Base-by-base conservation (phyloP, 2,113 vertebrate species). In the Cyprinus carpio region DNA sequence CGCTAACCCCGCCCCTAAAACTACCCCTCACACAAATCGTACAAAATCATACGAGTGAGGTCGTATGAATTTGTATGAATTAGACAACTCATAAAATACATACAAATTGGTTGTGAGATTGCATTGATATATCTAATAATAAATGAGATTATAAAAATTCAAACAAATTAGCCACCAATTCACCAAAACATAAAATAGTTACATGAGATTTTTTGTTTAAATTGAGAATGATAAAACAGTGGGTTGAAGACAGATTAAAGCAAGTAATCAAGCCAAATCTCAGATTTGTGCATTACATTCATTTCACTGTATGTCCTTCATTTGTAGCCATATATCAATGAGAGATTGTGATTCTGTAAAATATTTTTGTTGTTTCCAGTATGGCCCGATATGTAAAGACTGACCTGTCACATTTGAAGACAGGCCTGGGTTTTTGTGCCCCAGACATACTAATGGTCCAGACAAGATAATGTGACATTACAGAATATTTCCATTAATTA, bases 401-500 rank as follows among this genome's bases (percentile, higher is more conserved):
- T 60, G 27, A 58, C 72, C 37, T 77, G 60, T 87, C 81, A 82
- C 76, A 78, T 78, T 69, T 77, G n/a, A 82, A 51, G 8, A 62
- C 60, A 71, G 74, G 23, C 54, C 72, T 82, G 72, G 16, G 54
- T 65, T 81, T 74, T 37, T 82, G 69, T 76, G 40, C 65, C 62
- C 82, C 74, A 86, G 82, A 84, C 85, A 84, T 51, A 77, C 16
- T 82, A 49, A 85, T 82, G 79, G 37, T 81, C 20, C 54, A 25
- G 85, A 74, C 78, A 65, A 79, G 34, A 81, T 23, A 49, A 81
- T 80, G 43, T 27, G 29, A 18, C 75, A 82, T 82, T 88, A 87
- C 71, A 72, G 15, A 18, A 86, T 84, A 71, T 86, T 60, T 56
- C 9, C n/a, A 69, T 71, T 51, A 64, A 82, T 85, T 67, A 16